phyloP scores from a whole-genome alignment of 2,888 invertebrate genomes.

The Dasysyrphus albostriatus region DNA sequence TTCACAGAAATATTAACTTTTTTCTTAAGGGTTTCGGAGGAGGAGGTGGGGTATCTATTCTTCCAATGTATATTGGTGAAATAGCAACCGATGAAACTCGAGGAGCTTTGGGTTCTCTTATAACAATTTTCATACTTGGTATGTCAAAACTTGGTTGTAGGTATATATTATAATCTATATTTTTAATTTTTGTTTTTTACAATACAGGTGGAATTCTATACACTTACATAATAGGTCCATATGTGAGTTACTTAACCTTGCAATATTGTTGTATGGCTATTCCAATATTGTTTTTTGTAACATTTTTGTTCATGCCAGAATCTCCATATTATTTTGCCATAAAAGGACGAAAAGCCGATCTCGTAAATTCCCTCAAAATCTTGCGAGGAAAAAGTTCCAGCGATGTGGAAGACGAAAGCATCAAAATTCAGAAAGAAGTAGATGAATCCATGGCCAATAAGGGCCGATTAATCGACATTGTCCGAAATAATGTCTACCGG shows the following conservation, averaged over 20 bases:
- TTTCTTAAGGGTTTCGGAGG: slow-evolving; percentile 86
- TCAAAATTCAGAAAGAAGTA: slow-evolving; percentile 86
- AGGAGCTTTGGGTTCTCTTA: slow-evolving; percentile 92
- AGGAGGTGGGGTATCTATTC: slow-evolving; percentile 88
- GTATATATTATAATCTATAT: no score
- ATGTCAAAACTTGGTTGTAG: no score
- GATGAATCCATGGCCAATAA: slow-evolving; percentile 83
- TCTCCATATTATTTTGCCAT: slow-evolving; percentile 89
- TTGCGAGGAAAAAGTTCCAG: slow-evolving; percentile 87
- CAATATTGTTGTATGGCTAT: slow-evolving; percentile 87
- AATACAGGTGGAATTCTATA: slow-evolving; percentile 87
- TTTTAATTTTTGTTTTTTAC: neutral
- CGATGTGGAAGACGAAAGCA: slow-evolving; percentile 87
- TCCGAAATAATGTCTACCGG: slow-evolving; percentile 88
- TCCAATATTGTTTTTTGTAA: slow-evolving; percentile 86
- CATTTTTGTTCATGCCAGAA: slow-evolving; percentile 91
- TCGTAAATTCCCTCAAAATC: slow-evolving; percentile 87
- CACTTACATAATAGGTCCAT: slow-evolving; percentile 90
- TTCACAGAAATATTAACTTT: neutral
- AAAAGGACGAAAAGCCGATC: slow-evolving; percentile 85
- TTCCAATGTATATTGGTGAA: slow-evolving; percentile 95
- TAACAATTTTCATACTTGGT: slow-evolving; percentile 89
- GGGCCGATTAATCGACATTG: slow-evolving; percentile 85
- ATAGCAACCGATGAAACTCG: slow-evolving; percentile 91
- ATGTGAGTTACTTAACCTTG: slow-evolving; percentile 87